A percentile compares a stretch with the other conserved stretches of the same genome.
Evolutionary conservation across 2,888 invertebrate species (phyloP).

Genomic region (Laothoe populi): DNA sequence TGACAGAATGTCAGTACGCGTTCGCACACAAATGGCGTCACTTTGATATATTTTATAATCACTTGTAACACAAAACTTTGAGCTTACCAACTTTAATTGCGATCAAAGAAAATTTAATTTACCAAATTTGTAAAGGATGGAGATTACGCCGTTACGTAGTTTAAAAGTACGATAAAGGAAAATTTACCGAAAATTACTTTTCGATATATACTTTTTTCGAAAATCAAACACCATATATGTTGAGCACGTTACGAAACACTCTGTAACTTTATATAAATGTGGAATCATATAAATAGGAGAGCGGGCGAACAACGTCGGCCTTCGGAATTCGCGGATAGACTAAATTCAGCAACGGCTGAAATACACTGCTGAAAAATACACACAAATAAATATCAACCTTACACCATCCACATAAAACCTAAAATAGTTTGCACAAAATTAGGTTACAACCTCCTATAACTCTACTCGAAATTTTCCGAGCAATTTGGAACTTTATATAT

Average conservation of each 20-base stretch:
- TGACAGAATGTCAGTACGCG: constrained; percentile 31
- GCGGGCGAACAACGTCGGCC: constrained; percentile 43
- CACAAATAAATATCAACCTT: constrained; percentile 24
- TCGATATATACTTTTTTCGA: background rate
- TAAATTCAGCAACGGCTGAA: constrained; percentile 40
- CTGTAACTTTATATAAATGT: constrained; percentile 23
- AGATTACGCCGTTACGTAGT: background rate
- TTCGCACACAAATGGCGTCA: constrained; percentile 29
- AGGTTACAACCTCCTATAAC: constrained; percentile 11
- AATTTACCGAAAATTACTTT: background rate
- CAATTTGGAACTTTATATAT: background rate
- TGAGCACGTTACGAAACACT: constrained; percentile 21
- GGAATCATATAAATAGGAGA: constrained; percentile 30
- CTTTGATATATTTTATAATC: constrained; percentile 22
- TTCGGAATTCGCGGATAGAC: constrained; percentile 42
- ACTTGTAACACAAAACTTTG: constrained; percentile 27
- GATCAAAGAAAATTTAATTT: background rate
- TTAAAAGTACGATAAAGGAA: background rate
- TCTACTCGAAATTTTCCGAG: background rate
- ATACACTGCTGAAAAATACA: constrained; percentile 25
- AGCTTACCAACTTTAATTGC: constrained; percentile 1
- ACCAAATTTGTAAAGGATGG: no score
- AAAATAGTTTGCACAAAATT: constrained; percentile 19
- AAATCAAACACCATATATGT: constrained; percentile 5
- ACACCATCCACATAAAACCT: background rate